Percentiles rank a stretch among this genome's conserved stretches.
phyloP scores from a whole-genome alignment of 2,113 vertebrate genomes.

The Brevimyrus niger region DNA sequence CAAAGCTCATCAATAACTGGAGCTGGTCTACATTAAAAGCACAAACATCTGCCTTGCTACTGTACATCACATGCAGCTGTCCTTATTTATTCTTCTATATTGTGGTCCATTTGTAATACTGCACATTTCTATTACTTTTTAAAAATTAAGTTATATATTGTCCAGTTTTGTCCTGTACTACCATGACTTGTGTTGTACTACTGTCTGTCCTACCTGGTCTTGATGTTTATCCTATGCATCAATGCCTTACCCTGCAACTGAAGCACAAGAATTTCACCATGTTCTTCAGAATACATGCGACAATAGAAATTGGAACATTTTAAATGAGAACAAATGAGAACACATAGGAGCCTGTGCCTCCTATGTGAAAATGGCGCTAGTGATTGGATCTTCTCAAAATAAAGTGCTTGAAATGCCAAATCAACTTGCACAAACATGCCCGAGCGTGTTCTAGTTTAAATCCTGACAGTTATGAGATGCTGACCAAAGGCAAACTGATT shows the following conservation, averaged over 20 bases:
- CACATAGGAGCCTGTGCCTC: background rate
- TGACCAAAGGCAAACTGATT: background rate
- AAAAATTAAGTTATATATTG: background rate
- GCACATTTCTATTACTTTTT: background rate
- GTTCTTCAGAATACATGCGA: background rate
- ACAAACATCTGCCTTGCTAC: background rate
- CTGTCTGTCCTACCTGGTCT: background rate
- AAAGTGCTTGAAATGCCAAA: background rate
- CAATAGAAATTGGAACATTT: background rate
- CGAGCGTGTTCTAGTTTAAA: background rate
- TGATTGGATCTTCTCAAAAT: background rate
- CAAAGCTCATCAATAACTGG: background rate
- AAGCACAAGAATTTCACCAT: background rate
- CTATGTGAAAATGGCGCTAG: background rate
- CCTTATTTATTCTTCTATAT: background rate
- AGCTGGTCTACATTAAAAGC: background rate
- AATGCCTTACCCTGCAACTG: background rate
- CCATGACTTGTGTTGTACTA: background rate
- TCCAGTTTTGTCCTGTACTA: background rate
- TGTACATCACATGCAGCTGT: background rate
- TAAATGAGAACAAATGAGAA: background rate
- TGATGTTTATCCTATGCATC: background rate
- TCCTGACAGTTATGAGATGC: background rate
- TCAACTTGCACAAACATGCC: background rate
- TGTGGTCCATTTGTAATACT: background rate